phyloP scores from a whole-genome alignment of 2,797 vertebrate species.

The Dipus sagitta region DNA sequence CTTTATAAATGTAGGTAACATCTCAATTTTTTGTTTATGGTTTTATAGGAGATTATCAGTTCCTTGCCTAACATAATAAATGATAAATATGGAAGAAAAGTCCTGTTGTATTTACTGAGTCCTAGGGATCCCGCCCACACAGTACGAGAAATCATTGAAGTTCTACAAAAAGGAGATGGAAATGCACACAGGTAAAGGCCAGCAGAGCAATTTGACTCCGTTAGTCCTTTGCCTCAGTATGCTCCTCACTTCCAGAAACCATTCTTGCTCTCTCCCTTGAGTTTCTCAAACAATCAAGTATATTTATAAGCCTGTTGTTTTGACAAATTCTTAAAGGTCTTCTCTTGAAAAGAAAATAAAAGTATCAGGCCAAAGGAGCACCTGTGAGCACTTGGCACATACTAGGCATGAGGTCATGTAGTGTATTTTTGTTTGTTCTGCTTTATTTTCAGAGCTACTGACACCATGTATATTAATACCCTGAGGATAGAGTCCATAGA shows the following conservation, averaged over 20 bases:
- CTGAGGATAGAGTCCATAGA: neutral
- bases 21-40: constrained; percentile 18
- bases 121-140: constrained; percentile 94
- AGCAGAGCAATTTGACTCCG: too few relatives aligned
- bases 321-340: constrained; percentile 19
- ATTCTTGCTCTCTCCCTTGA: neutral
- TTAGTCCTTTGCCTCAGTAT: neutral
- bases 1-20: neutral
- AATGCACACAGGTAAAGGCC: constrained; percentile 93
- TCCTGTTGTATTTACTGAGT: constrained; percentile 94
- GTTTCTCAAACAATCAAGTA: neutral
- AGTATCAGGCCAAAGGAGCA: neutral
- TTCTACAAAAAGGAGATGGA: constrained; percentile 93
- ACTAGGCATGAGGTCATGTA: neutral
- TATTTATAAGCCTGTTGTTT: neutral
- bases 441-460: constrained; percentile 46
- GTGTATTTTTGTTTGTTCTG: neutral
- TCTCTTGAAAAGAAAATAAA: constrained; percentile 35
- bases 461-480: neutral
- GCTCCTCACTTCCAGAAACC: neutral
- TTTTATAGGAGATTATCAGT: constrained; percentile 92
- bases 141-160: constrained; percentile 94
- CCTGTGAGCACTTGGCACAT: neutral
- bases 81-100: constrained; percentile 96
- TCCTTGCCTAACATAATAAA: constrained; percentile 91